Conservation (phyloP, 1,140 invertebrate species). For the Eriosoma lanigerum region DNA sequence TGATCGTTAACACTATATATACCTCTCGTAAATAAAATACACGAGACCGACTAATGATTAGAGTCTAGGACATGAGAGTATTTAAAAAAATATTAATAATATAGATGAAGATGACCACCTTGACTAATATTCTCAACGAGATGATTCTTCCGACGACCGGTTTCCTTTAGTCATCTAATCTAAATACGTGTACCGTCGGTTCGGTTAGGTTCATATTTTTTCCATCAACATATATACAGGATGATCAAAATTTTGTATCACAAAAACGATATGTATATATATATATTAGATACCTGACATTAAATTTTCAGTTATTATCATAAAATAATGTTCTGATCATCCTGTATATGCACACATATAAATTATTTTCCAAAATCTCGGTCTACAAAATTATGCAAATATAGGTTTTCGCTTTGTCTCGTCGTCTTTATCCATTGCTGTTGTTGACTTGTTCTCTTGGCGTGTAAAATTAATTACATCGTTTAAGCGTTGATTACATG, state of each 20-base stretch:
- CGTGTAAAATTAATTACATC: conserved; percentile 29
- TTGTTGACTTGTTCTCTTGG: not conserved
- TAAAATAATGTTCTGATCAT: too few species aligned
- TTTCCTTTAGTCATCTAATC: conserved; percentile 18
- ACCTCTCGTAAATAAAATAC: too few species aligned
- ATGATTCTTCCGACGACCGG: not conserved
- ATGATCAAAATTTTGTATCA: not conserved
- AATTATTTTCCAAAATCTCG: too few species aligned
- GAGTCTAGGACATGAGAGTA: too few species aligned
- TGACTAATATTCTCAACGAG: too few species aligned
- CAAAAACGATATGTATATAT: not conserved
- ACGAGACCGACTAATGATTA: too few species aligned
- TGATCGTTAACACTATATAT: too few species aligned
- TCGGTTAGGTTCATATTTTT: not conserved
- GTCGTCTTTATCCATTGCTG: too few species aligned
- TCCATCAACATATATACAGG: not conserved
- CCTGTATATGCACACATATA: too few species aligned
- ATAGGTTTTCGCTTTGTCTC: not conserved
- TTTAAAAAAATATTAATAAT: too few species aligned
- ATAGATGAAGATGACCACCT: conserved; percentile 14
- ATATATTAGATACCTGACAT: too few species aligned
- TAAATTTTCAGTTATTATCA: too few species aligned
- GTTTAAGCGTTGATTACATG: conserved; percentile 4
- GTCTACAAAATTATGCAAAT: conserved; percentile 20
- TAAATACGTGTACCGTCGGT: not conserved